Percentiles rank a stretch among this genome's conserved stretches.
Evolutionary conservation across 2,113 vertebrate genomes (phyloP).

Genomic region (Centropus bengalensis): DNA sequence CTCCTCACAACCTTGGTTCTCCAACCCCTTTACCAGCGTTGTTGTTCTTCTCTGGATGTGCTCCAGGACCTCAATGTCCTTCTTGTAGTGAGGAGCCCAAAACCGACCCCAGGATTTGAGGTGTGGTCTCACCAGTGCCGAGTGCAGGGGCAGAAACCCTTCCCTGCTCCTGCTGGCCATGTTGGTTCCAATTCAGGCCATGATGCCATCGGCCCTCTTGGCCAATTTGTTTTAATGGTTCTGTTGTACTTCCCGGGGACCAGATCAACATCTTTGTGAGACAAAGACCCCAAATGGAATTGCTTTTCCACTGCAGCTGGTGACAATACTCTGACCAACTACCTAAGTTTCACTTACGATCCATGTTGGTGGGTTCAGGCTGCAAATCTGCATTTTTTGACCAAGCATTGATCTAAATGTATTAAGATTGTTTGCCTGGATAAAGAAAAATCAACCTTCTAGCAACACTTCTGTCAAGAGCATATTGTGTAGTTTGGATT

Average conservation of each 20-base stretch:
- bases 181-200: no score
- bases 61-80: no score
- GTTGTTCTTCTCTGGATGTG: no score
- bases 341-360: neutral
- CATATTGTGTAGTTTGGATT: slow-evolving; percentile 20
- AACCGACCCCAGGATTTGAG: no score
- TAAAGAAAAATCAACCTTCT: neutral
- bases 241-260: neutral
- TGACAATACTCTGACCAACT: neutral
- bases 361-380: neutral
- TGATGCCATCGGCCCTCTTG: no score
- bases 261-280: neutral
- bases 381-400: slow-evolving; percentile 11
- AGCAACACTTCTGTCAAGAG: slow-evolving; percentile 3
- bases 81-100: no score
- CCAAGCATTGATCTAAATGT: neutral
- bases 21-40: no score
- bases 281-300: neutral
- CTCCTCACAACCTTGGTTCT: no score
- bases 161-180: no score
- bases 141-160: no score
- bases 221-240: neutral
- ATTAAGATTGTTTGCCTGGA: neutral
- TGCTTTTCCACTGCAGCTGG: neutral
- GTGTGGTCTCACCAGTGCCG: no score